Evolutionary conservation across 1,140 invertebrate genomes (phyloP), one percentile per base, ranked within the genome.

Genomic region (Bombus vancouverensis): DNA sequence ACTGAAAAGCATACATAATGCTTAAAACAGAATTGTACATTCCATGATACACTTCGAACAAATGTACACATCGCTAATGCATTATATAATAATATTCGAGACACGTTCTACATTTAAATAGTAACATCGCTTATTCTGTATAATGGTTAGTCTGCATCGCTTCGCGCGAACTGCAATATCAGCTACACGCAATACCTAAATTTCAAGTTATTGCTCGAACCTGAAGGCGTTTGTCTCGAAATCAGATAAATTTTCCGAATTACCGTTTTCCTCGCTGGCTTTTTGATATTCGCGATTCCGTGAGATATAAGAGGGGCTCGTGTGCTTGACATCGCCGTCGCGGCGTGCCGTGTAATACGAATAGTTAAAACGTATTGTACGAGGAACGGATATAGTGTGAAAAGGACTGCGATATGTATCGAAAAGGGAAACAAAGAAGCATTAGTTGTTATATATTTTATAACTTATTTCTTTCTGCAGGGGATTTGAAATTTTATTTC

Each of bases 181-280:
- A 59, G 22, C 32, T 39, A 47, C 68, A 81, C 47, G 47, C 79
- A 53, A 81, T 59, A 73, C 8, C 34, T 72, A 81, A 72, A 81
- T 81, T 72, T 53, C 68, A 59, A 81, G 79, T 39, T 81, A 71
- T 59, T 81, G 44, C 79, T 25, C 6, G 66, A 71, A 71, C 25
- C 66, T 53, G 42, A 57, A 39, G 66, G 42, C 44, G 44, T 57
- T 57, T 32, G 79, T 53, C 65, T 42, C 47, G 37, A 28, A 59
- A 53, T 73, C 79, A 22, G 68, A 72, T 81, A 71, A 53, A 71
- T 72, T 72, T 25, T 9, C 42, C 25, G 6, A 12, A 22, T 47
- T 12, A 53, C 5, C 73, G 25, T 57, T 75, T 57, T 34, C 47
- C 32, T 8, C 47, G 12, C 25, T 9, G 65, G 3, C 8, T 37